Conservation (phyloP, 2,113 vertebrate species). For the Mormyrus iriodes region DNA sequence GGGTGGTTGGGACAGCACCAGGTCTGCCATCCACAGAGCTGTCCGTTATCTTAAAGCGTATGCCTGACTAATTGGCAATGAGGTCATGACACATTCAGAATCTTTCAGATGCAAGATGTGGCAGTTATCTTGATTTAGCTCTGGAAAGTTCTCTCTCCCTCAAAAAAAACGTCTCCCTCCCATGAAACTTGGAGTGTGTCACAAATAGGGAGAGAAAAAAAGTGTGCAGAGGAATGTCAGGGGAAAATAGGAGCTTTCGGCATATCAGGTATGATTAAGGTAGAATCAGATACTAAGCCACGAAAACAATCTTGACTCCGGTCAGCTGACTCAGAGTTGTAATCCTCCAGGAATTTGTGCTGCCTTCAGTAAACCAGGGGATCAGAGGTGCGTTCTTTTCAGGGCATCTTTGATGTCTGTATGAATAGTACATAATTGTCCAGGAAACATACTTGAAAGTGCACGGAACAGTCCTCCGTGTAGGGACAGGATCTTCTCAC, state of each 20-base stretch:
- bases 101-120: background rate
- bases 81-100: background rate
- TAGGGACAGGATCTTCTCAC: background rate
- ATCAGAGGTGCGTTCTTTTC: background rate
- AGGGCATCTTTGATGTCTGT: background rate
- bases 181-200: background rate
- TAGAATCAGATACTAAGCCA: background rate
- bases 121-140: background rate
- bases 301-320: background rate
- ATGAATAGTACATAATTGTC: background rate
- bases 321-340: background rate
- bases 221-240: background rate
- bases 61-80: background rate
- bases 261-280: constrained; percentile 1
- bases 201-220: background rate
- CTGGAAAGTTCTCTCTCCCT: background rate
- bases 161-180: background rate
- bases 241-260: background rate
- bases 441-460: constrained; percentile 8
- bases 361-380: background rate
- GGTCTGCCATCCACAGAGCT: background rate
- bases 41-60: background rate
- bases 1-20: background rate
- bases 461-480: background rate
- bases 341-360: background rate